These are phyloP conservation scores for Etheostoma cragini DNA, from an alignment of 2,113 vertebrate genomes.

Conservation along the genomic window DNA sequence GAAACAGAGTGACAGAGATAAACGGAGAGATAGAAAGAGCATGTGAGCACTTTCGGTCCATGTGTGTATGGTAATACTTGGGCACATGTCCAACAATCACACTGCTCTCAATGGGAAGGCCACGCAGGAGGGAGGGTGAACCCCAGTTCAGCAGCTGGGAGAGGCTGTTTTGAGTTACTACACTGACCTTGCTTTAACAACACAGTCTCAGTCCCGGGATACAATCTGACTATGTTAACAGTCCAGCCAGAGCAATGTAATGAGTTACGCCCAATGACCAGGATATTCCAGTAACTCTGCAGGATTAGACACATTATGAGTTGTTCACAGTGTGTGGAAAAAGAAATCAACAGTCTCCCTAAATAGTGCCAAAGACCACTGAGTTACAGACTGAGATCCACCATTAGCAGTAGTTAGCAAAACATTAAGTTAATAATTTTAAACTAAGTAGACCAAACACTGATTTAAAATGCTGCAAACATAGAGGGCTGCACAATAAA, in stretches of 20 bases:
- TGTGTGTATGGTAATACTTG: constrained; percentile 45
- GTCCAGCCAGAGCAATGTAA: constrained; percentile 50
- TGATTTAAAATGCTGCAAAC: neutral
- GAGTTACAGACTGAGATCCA: constrained; percentile 39
- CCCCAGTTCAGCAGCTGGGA: constrained; percentile 78
- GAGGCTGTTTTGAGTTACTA: constrained; percentile 75
- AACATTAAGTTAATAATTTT: neutral
- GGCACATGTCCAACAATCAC: constrained; percentile 74
- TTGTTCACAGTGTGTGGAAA: constrained; percentile 35
- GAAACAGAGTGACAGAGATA: neutral
- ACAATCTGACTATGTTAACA: constrained; percentile 39
- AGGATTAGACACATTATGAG: constrained; percentile 52
- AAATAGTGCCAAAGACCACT: constrained; percentile 36
- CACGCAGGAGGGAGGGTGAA: constrained; percentile 65
- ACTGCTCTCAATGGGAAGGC: constrained; percentile 66
- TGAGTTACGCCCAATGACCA: constrained; percentile 74
- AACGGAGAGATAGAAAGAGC: constrained; percentile 38
- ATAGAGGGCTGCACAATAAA: no score
- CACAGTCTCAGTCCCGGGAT: constrained; percentile 43
- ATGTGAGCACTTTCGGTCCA: constrained; percentile 13
- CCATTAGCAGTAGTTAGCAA: constrained; percentile 4
- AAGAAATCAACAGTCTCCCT: constrained; percentile 17
- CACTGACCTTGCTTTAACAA: constrained; percentile 58
- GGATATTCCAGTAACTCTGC: constrained; percentile 67
- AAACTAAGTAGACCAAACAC: neutral